Evolutionary conservation across 2,113 vertebrate species (phyloP), one percentile per base, ranked within the genome.

Genomic region (Tragelaphus imberbis): DNA sequence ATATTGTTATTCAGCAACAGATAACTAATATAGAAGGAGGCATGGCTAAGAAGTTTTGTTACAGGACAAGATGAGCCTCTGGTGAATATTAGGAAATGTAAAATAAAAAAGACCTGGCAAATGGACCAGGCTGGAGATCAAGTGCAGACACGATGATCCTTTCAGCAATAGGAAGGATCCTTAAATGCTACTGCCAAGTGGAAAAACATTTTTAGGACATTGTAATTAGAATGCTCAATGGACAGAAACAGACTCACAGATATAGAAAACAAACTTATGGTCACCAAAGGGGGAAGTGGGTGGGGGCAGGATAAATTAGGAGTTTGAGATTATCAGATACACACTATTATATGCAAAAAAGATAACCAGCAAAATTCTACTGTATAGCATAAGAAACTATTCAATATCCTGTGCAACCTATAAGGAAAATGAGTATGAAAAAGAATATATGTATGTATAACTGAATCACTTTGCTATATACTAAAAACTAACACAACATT

Each of bases 11-110:
- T 44, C 4, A 79, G 51, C 12, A 80, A 56, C n/a, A 79, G 19
- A 92, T 96, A 89, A 94, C 53, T 94, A 81, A 55, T 97, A 65
- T 75, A 75, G n/a, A 15, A 95, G 23, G 79, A 89, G 9, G 8
- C 40, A 47, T 68, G 53, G 17, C 47, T 92, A 96, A 56, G n/a
- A 55, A 11, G 21, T 21, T 30, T 93, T 19, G 12, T 86, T 82
- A 79, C 71, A 17, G 12, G 19, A 90, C 16, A 92, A 91, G 51
- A 80, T 51, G 33, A 97, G 36, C 53, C 6, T 61, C 25, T 84
- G 11, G 15, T 91, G 44, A 95, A 15, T 90, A 13, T 56, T 36
- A 71, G 56, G 51, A 91, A 90, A 17, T 75, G 2, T 61, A 44
- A 90, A 65, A 56, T 61, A 53, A 90, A 94, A 95, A 65, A n/a